These are phyloP conservation scores for Macrotrachela quadricornifera DNA, from an alignment of 1,140 invertebrate genomes.

Conservation along the genomic window DNA sequence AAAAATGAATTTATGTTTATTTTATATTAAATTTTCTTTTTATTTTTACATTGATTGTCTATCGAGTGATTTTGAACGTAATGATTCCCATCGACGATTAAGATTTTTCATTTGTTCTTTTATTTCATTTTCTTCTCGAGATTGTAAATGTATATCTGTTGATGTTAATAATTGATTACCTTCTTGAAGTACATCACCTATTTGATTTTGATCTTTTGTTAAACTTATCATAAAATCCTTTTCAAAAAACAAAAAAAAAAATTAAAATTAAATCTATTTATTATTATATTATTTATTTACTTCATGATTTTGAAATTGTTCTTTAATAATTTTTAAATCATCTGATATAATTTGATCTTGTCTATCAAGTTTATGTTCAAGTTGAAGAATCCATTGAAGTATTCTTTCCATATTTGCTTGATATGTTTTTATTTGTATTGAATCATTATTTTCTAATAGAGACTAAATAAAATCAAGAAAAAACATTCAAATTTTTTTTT, in stretches of 20 bases:
- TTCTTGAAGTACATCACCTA: slow-evolving; percentile 59
- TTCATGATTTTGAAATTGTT: slow-evolving; percentile 64
- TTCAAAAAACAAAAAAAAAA: slow-evolving; percentile 7
- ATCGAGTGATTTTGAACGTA: slow-evolving; percentile 52
- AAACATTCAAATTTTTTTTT: too few relatives aligned
- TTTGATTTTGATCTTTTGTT: slow-evolving; percentile 56
- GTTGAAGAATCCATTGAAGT: slow-evolving; percentile 49
- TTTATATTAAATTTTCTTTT: too few relatives aligned
- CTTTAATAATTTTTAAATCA: slow-evolving; percentile 45
- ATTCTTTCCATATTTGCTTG: slow-evolving; percentile 58
- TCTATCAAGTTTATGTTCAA: slow-evolving; percentile 54
- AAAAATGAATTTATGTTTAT: too few relatives aligned
- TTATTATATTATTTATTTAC: slow-evolving; percentile 15
- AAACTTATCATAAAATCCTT: slow-evolving; percentile 57
- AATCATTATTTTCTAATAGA: slow-evolving; percentile 16
- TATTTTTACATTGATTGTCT: slow-evolving; percentile 43
- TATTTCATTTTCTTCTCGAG: slow-evolving; percentile 52
- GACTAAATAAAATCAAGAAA: too few relatives aligned
- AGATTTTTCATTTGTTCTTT: slow-evolving; percentile 62
- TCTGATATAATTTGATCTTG: slow-evolving; percentile 29
- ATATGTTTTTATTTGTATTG: slow-evolving; percentile 36
- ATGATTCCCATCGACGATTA: slow-evolving; percentile 61
- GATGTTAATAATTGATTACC: slow-evolving; percentile 46
- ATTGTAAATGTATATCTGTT: not conserved
- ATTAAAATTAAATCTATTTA: too few relatives aligned